These are phyloP conservation scores for Cepphus grylle DNA, from an alignment of 2,113 vertebrate species.

Conservation along the genomic window DNA sequence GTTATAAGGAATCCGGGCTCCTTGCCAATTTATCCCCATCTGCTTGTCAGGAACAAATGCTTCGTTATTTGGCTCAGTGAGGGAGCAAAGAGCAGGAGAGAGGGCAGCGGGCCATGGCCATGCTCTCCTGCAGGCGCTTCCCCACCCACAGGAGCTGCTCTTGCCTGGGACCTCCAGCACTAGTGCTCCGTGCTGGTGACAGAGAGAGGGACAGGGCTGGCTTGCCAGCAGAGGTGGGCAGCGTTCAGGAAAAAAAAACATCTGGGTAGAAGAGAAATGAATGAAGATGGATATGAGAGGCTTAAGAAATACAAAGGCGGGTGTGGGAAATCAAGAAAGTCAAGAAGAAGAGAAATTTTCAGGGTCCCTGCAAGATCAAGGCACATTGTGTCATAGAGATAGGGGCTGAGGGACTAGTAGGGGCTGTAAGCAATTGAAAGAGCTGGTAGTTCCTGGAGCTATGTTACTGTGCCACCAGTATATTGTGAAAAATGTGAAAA, in stretches of 20 bases:
- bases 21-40: conserved; percentile 35
- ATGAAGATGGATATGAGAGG: neutral
- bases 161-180: neutral
- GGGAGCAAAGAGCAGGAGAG: neutral
- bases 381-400: rapidly evolving
- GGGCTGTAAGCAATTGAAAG: neutral
- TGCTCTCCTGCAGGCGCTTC: neutral
- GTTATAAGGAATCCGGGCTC: neutral
- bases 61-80: neutral
- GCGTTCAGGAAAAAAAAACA: neutral
- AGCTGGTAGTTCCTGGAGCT: neutral
- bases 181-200: neutral
- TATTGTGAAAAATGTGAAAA: neutral
- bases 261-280: neutral
- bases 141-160: neutral
- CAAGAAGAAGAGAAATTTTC: neutral
- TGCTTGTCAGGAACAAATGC: conserved; percentile 7
- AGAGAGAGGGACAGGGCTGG: neutral
- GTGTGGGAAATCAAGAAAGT: neutral
- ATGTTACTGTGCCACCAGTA: neutral
- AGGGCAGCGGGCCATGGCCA: neutral
- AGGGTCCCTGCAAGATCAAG: neutral
- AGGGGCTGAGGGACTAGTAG: neutral
- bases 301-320: neutral
- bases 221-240: neutral